Evolutionary conservation across 2,113 vertebrate genomes (phyloP).

Genomic region (Noctilio leporinus): DNA sequence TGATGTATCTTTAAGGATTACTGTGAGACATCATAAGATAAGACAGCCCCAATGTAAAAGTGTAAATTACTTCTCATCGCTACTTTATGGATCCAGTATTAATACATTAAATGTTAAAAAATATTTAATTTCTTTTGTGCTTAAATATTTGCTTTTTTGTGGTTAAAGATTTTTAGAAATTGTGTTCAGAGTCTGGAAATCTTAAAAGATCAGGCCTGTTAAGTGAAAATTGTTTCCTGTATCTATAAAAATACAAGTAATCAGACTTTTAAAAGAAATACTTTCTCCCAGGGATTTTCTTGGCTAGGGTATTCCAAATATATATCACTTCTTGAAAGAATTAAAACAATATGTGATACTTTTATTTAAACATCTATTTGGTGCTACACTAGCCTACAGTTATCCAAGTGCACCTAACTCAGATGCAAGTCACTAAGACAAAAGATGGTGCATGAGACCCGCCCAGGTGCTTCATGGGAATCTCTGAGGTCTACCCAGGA

Average conservation of each 20-base stretch:
- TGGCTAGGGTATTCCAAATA: background rate
- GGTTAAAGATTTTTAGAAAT: background rate
- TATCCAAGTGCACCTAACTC: background rate
- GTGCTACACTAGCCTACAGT: background rate
- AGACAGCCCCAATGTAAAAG: background rate
- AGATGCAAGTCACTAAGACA: background rate
- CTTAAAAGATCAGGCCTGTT: background rate
- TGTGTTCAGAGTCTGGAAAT: background rate
- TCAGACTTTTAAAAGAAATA: background rate
- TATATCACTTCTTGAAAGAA: background rate
- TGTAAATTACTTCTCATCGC: background rate
- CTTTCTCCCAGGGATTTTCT: background rate
- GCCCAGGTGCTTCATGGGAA: background rate
- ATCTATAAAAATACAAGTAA: background rate
- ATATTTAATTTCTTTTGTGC: background rate
- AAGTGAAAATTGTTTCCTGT: background rate
- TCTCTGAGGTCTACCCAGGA: background rate
- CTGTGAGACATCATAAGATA: background rate
- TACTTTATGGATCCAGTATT: background rate
- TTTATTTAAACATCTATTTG: background rate
- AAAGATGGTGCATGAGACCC: background rate
- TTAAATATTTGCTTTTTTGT: background rate
- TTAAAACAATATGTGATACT: background rate
- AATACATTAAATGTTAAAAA: background rate
- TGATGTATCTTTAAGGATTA: background rate